Base-by-base conservation (phyloP, 2,113 vertebrate genomes). In the Rhinopomastus cyanomelas region DNA sequence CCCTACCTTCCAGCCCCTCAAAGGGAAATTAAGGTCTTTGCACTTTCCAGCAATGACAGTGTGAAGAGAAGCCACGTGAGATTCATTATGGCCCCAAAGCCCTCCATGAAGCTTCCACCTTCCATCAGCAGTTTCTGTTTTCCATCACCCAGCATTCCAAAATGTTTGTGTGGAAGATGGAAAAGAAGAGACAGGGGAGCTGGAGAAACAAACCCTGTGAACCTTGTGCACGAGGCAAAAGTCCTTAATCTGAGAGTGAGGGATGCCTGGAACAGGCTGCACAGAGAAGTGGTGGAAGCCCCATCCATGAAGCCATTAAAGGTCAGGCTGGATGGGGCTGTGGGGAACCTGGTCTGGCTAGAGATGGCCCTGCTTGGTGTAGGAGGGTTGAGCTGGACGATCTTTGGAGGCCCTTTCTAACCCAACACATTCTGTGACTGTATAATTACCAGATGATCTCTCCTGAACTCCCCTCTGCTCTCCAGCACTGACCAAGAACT, bases 21-120 rank as follows among this genome's bases (percentile, higher is more conserved):
- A 22, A 29, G 72, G 71, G 46, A 89, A 89, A 82, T 88, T 62
- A 90, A 87, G 60, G 94, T 89, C 85, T 79, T 11, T 76, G 75
- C 37, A 59, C 81, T 90, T 82, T 69, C 64, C 48, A 85, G 78
- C 60, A 36, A 37, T 7, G n/a, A 42, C 48, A 61, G 21, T 32
- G 67, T 42, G 34, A n/a, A 37, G 81, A 67, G 81, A 80, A 90
- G 67, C 26, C 79, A 62, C 52, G 89, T 66, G 66, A 90, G 81
- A 55, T 69, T 72, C 37, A 11, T 66, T 73, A 46, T 0, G 23
- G 32, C 67, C 72, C 75, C 21, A 37, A 79, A 92, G 69, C 61
- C 55, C 15, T 5, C 11, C 34, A 60, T 52, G 69, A 12, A 75
- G 66, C 56, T 78, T 90, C 87, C 61, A 59, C 2, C 59, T 85